Evolutionary conservation across 35 echinoderm and acorn worm species (phyloP).

Genomic region (Amphiura filiformis): DNA sequence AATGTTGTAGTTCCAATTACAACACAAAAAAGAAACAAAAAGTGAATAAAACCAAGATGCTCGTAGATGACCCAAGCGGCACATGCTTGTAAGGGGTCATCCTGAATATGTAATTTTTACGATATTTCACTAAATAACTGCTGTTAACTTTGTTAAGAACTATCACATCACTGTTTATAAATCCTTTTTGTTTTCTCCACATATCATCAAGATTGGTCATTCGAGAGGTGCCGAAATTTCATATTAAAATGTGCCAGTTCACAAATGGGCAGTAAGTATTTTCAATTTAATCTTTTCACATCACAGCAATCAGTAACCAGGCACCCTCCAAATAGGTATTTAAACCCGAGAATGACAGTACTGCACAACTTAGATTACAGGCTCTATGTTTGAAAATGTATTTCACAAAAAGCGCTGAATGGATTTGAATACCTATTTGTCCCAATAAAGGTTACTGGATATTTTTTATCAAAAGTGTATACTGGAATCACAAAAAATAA

Average conservation of each 20-base stretch:
- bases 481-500: too few relatives aligned
- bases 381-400: neutral
- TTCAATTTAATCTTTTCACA: neutral
- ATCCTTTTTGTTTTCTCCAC: too few relatives aligned
- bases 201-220: neutral
- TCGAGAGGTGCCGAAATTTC: neutral
- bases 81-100: too few relatives aligned
- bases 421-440: neutral
- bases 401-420: neutral
- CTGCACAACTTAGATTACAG: neutral
- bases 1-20: too few relatives aligned
- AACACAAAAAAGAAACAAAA: too few relatives aligned
- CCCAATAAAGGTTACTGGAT: neutral
- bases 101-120: too few relatives aligned
- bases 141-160: too few relatives aligned
- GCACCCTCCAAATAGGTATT: neutral
- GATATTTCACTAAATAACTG: too few relatives aligned
- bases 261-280: neutral
- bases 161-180: too few relatives aligned
- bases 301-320: neutral
- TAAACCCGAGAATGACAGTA: too few relatives aligned
- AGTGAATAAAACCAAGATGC: too few relatives aligned
- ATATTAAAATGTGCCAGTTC: neutral
- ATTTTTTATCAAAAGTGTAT: neutral
- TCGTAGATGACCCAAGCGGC: too few relatives aligned